Conservation (phyloP, 2,113 vertebrate species). For the Machaerirhynchus nigripectus region DNA sequence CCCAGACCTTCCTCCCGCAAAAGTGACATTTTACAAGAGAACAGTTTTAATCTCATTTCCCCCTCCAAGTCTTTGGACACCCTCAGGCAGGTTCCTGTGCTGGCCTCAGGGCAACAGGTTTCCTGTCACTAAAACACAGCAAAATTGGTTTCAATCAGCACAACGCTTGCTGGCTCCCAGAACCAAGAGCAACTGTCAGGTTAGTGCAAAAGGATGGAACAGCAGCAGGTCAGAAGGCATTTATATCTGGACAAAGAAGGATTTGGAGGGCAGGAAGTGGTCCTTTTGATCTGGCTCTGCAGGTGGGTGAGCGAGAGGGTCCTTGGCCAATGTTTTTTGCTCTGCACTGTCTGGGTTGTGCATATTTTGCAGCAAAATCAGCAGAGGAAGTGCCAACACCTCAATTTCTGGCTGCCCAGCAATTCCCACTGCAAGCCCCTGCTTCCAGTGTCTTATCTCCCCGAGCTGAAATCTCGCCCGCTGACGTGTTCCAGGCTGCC, state of each 20-base stretch:
- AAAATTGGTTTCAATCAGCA: neutral
- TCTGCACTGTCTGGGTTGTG: neutral
- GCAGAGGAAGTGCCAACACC: neutral
- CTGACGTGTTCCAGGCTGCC: neutral
- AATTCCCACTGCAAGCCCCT: neutral
- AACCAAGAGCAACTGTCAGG: neutral
- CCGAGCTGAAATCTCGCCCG: rapidly evolving
- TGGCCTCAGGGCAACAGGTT: neutral
- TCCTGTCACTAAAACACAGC: neutral
- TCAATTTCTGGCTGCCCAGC: neutral
- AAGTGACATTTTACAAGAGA: neutral
- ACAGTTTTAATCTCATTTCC: neutral
- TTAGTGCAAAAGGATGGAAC: neutral
- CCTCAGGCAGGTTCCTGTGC: neutral
- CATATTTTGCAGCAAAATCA: neutral
- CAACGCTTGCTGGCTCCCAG: neutral
- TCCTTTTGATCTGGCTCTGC: neutral
- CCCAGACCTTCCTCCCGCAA: neutral
- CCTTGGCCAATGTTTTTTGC: neutral
- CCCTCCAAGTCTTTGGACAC: neutral
- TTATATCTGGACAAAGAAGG: neutral
- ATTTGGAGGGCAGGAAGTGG: neutral
- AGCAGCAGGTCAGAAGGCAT: neutral
- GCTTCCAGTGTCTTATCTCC: neutral
- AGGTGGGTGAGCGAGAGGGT: neutral